Evolutionary conservation across 2,113 vertebrate genomes (phyloP).

Genomic region (Paradisaea rubra): DNA sequence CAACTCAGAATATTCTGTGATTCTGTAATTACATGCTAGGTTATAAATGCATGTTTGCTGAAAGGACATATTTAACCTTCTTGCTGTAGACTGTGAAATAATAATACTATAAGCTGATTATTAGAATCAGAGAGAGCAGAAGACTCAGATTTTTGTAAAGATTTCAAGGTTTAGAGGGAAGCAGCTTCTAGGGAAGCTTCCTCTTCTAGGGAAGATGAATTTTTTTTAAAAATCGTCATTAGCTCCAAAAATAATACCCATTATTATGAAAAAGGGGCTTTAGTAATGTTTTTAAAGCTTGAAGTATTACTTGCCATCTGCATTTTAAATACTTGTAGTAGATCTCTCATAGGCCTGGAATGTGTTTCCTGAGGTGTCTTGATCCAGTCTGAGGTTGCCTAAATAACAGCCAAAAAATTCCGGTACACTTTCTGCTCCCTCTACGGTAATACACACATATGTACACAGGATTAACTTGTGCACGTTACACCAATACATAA

Average conservation of each 20-base stretch:
- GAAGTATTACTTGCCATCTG: conserved; percentile 42
- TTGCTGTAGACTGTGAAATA: neutral
- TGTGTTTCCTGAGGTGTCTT: conserved; percentile 21
- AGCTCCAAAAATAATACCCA: conserved; percentile 21
- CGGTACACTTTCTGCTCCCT: neutral
- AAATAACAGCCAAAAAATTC: neutral
- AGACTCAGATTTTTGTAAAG: conserved; percentile 9
- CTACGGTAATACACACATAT: neutral
- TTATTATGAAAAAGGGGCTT: neutral
- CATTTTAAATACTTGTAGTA: conserved; percentile 28
- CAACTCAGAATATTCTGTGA: neutral
- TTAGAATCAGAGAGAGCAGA: neutral
- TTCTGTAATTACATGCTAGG: neutral
- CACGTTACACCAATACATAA: neutral
- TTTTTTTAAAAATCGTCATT: conserved; percentile 38
- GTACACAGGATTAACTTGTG: neutral
- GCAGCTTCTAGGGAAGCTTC: neutral
- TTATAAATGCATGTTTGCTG: conserved; percentile 20
- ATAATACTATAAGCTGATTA: conserved; percentile 43
- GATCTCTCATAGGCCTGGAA: neutral
- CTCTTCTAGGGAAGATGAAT: conserved; percentile 1
- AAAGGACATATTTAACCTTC: conserved; percentile 43
- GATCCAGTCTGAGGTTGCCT: neutral
- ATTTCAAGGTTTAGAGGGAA: conserved; percentile 13
- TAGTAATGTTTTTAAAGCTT: conserved; percentile 48